Evolutionary conservation across 1,140 invertebrate species (phyloP), one percentile per base, ranked within the genome.

Genomic region (Ganaspis sp.): DNA sequence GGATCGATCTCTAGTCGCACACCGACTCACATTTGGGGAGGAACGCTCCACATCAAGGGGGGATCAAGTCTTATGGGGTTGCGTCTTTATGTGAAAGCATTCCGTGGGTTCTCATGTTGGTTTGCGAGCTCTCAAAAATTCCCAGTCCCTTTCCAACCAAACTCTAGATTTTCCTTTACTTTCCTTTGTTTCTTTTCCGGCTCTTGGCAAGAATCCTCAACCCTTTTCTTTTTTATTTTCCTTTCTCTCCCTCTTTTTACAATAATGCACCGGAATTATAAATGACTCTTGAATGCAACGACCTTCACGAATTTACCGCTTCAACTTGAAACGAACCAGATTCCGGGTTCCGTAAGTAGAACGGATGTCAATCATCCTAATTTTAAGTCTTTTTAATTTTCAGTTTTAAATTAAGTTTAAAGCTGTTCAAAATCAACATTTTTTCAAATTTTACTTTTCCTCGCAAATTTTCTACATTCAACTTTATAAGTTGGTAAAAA

Each of bases 61-160:
- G 84, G 83, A 89, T 87, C 81, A 87, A 90, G 85, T 88, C 86
- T 89, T 90, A 86, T 85, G 84, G 85, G 86, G 86, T 88, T 84
- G 81, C 83, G 81, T 84, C 79, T 85, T 83, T 87, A 80, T 85
- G 81, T 85, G 83, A 85, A 85, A 87, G 87, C 88, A 89, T 88
- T 90, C 86, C 87, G 85, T 85, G 85, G 85, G 84, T 87, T 87
- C 83, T 87, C 84, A 85, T 85, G 85, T 80, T 85, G 83, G 80
- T 86, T 84, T 83, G 85, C 86, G 82, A 87, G 84, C 85, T 84
- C 87, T 87, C 82, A 83, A 84, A 85, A 84, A 81, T 84, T 81
- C 83, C 75, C 76, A 78, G 75, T 79, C 76, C 79, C 76, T 80
- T 79, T 73, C 75, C 78, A 82, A 80, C 78, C 72, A 78, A 49